Percentiles rank a stretch among this genome's conserved stretches.
These are phyloP conservation scores for Luperina nickerlii DNA, from an alignment of 2,888 invertebrate species.

Conservation along the genomic window DNA sequence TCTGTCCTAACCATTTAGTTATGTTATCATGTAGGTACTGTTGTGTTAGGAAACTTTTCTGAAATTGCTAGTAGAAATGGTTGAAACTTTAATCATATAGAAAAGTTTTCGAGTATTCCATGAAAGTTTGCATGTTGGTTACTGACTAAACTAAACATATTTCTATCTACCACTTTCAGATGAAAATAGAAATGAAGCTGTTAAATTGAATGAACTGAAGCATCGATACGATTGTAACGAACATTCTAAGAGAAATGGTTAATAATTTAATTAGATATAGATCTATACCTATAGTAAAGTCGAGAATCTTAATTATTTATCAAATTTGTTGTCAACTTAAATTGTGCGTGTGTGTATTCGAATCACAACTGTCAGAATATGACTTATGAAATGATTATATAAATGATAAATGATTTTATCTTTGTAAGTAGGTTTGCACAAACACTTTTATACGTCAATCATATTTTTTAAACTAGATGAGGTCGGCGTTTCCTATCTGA, in stretches of 20 bases:
- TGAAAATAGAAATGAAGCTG: background rate
- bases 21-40: background rate
- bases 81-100: conserved; percentile 5
- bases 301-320: too few relatives aligned
- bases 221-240: too few relatives aligned
- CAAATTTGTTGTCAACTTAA: background rate
- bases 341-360: background rate
- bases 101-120: conserved; percentile 8
- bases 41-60: background rate
- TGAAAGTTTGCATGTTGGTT: conserved; percentile 10
- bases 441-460: too few relatives aligned
- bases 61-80: conserved; percentile 1
- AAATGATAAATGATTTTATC: too few relatives aligned
- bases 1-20: background rate
- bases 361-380: background rate
- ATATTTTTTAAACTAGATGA: too few relatives aligned
- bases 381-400: too few relatives aligned
- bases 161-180: background rate
- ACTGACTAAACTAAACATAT: background rate
- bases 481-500: too few relatives aligned
- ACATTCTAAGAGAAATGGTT: background rate
- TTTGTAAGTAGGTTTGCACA: too few relatives aligned
- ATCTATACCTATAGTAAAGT: background rate
- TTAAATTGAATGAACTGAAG: background rate
- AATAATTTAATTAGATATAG: background rate